Conservation (phyloP, 2,113 vertebrate genomes). For the Seriola aureovittata region DNA sequence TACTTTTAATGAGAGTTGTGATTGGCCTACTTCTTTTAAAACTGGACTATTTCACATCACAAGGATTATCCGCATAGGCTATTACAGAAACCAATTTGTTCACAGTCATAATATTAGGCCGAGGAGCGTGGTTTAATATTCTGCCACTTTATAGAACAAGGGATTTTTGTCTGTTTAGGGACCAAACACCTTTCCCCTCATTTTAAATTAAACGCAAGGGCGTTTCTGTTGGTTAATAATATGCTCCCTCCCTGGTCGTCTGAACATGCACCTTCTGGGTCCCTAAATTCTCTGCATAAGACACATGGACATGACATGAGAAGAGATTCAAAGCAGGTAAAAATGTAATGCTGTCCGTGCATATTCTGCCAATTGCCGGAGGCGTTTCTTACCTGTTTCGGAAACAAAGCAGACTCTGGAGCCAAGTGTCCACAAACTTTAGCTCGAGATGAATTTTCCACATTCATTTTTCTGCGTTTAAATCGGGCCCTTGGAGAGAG, state of each 20-base stretch:
- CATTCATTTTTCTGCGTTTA: conserved; percentile 3
- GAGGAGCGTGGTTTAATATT: conserved; percentile 11
- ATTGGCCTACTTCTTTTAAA: conserved; percentile 74
- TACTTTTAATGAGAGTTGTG: conserved; percentile 76
- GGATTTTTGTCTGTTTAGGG: conserved; percentile 7
- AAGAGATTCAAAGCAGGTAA: conserved; percentile 27
- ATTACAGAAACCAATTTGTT: conserved; percentile 47
- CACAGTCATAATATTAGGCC: conserved; percentile 36
- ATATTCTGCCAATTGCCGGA: background rate
- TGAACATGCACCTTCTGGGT: background rate
- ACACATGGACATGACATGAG: conserved; percentile 34
- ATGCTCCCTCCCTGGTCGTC: no score
- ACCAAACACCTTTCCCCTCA: background rate
- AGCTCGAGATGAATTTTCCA: conserved; percentile 29
- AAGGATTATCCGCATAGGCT: conserved; percentile 28
- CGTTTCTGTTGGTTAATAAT: conserved; percentile 11
- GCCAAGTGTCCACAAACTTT: conserved; percentile 45
- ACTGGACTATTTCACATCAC: conserved; percentile 57
- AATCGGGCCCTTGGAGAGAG: conserved; percentile 39
- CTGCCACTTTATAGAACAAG: conserved; percentile 16
- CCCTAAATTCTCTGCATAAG: background rate
- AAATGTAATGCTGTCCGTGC: conserved; percentile 28
- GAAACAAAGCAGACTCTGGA: conserved; percentile 2
- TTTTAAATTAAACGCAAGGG: conserved; percentile 12
- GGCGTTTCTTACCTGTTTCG: conserved; percentile 60